Conservation (phyloP, 2,888 invertebrate species). For the Andricus curvator region DNA sequence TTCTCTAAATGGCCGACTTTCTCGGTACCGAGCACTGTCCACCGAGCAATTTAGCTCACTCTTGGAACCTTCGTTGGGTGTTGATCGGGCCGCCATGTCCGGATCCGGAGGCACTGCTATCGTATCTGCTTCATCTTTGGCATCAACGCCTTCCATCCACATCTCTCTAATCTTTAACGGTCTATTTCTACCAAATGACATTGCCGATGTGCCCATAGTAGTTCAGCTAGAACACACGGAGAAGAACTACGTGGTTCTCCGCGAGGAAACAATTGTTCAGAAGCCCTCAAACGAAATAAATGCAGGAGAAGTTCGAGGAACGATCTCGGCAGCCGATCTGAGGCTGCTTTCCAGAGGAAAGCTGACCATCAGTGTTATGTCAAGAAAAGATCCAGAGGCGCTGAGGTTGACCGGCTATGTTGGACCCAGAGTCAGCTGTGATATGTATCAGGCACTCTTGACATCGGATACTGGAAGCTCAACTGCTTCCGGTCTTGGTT, state of each 20-base stretch:
- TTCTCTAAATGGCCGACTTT: conserved; percentile 85
- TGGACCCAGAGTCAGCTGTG: conserved; percentile 87
- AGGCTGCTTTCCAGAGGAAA: conserved; percentile 89
- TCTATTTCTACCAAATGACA: conserved; percentile 84
- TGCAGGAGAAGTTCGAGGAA: conserved; percentile 88
- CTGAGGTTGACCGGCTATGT: conserved; percentile 86
- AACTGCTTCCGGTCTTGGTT: conserved; percentile 83
- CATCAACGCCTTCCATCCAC: conserved; percentile 89
- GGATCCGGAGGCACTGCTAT: conserved; percentile 91
- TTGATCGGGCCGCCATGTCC: conserved; percentile 80
- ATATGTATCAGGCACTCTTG: conserved; percentile 88
- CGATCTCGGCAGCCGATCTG: conserved; percentile 87
- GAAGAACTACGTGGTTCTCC: conserved; percentile 86
- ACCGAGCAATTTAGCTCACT: conserved; percentile 91
- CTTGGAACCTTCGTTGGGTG: conserved; percentile 84
- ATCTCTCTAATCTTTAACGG: conserved; percentile 91
- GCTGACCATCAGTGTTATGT: conserved; percentile 85
- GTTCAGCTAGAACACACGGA: conserved; percentile 86
- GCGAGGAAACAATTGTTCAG: conserved; percentile 84
- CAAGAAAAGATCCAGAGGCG: conserved; percentile 83
- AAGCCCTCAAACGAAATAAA: conserved; percentile 90
- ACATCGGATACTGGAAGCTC: conserved; percentile 79
- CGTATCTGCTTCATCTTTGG: conserved; percentile 87
- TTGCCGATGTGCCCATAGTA: conserved; percentile 84
- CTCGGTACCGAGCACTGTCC: conserved; percentile 87